Evolutionary conservation across 2,888 invertebrate genomes (phyloP).

Genomic region (Agrotis exclamationis): DNA sequence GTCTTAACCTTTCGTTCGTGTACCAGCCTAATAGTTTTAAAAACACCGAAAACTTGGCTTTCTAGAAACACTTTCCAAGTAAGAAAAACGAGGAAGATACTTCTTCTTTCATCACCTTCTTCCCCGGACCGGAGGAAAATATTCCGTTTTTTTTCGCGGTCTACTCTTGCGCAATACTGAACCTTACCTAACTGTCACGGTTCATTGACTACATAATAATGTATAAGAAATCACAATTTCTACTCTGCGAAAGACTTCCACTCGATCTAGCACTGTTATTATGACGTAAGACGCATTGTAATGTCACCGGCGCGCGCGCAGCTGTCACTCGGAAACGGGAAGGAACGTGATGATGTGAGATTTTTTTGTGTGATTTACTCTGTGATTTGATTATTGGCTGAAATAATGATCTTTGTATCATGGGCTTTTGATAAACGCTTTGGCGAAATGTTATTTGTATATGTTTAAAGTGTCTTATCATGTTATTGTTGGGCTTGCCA

Average conservation of each 20-base stretch:
- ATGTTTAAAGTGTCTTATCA: too few relatives aligned
- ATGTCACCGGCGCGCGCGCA: slow-evolving; percentile 42
- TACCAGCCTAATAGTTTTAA: too few relatives aligned
- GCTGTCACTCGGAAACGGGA: slow-evolving; percentile 52
- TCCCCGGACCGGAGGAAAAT: background rate
- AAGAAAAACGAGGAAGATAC: background rate
- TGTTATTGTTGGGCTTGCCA: too few relatives aligned
- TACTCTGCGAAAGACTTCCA: slow-evolving; percentile 44
- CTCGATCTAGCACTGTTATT: slow-evolving; percentile 41
- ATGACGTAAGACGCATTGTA: slow-evolving; percentile 60
- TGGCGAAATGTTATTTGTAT: too few relatives aligned
- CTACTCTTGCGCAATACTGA: background rate
- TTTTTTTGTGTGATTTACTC: slow-evolving; percentile 28
- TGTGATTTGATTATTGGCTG: slow-evolving; percentile 23
- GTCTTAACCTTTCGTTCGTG: too few relatives aligned
- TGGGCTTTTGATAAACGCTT: background rate
- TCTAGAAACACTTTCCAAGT: too few relatives aligned
- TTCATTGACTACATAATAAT: slow-evolving; percentile 41
- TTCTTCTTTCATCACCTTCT: background rate
- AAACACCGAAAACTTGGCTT: too few relatives aligned
- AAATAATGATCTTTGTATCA: slow-evolving; percentile 11
- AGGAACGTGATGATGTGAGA: slow-evolving; percentile 40
- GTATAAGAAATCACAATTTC: slow-evolving; percentile 50
- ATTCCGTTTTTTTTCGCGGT: background rate
- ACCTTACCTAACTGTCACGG: slow-evolving; percentile 27